Evolutionary conservation across 2,113 vertebrate species (phyloP), one percentile per base, ranked within the genome.

Genomic region (Pteropus alecto): DNA sequence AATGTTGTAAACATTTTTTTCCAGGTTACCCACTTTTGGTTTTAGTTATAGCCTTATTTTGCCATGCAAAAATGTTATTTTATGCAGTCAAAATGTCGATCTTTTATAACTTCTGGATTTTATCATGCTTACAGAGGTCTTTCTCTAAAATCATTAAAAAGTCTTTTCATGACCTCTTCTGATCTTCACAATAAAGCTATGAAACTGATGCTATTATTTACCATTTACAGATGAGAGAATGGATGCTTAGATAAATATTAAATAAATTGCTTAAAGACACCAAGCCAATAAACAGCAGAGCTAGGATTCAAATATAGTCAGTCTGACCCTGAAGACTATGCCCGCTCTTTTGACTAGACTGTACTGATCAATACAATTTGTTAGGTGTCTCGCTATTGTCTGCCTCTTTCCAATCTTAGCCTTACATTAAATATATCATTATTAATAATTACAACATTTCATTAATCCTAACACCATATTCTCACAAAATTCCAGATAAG

Each of bases 31-130:
- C 10, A 51, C 30, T 30, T 91, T 70, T 81, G 22, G 18, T 76
- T 82, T 94, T 70, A 30, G 19, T 77, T 83, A 71, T 87, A 12
- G 9, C 30, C 76, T 91, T 91, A n/a, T 41, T 96, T 84, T 90
- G 30, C 43, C 41, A 68, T 26, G 51, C 48, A 61, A 82, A 87
- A 35, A 63, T 63, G 7, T 83, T 91, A 68, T 87, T 71, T 92
- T 71, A 74, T 87, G 43, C 11, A 92, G 12, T 77, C 48, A 70
- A 61, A 94, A 70, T 87, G 82, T 48, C 33, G 35, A 13, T 60
- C 7, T 74, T 78, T 58, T n/a, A 81, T 6, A 13, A 74, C 15
- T 67, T 81, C 41, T 71, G 30, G 30, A 19, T 93, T 83, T 78
- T 84, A 21, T 84, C 61, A 43, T 21, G 28, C 35, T 35, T 30